phyloP scores from a whole-genome alignment of 2,888 invertebrate genomes.

The Chaitophorus viminalis region DNA sequence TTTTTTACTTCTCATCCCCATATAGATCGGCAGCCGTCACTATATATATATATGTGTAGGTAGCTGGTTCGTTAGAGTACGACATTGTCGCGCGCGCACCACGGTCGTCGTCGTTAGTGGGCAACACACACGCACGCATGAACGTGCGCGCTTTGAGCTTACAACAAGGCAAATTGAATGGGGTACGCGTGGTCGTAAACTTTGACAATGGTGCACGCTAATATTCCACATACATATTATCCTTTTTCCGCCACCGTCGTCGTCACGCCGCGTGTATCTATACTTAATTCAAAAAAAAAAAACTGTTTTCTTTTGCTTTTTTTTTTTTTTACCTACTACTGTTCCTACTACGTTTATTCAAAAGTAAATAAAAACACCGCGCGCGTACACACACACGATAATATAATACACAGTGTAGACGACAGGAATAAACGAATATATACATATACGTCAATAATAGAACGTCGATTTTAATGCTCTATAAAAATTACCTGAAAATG shows the following conservation, averaged over 20 bases:
- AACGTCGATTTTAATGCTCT: no score
- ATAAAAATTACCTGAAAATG: no score
- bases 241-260: background rate
- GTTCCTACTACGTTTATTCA: no score
- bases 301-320: no score
- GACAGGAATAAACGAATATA: no score
- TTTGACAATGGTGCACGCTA: slow-evolving; percentile 41
- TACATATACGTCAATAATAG: no score
- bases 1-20: slow-evolving; percentile 24
- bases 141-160: slow-evolving; percentile 44
- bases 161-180: slow-evolving; percentile 15
- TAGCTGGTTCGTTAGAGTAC: slow-evolving; percentile 50
- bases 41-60: no score
- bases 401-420: no score
- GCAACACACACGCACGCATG: slow-evolving; percentile 5
- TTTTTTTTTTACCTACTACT: no score
- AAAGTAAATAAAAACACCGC: no score
- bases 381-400: no score
- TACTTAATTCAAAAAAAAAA: no score
- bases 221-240: slow-evolving; percentile 14
- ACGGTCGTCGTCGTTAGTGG: slow-evolving; percentile 48
- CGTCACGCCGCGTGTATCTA: background rate
- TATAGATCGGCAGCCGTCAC: background rate
- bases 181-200: slow-evolving; percentile 43
- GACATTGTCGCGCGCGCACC: slow-evolving; percentile 21